Conservation (phyloP, 2,888 invertebrate species). For the Polia nebulosa region DNA sequence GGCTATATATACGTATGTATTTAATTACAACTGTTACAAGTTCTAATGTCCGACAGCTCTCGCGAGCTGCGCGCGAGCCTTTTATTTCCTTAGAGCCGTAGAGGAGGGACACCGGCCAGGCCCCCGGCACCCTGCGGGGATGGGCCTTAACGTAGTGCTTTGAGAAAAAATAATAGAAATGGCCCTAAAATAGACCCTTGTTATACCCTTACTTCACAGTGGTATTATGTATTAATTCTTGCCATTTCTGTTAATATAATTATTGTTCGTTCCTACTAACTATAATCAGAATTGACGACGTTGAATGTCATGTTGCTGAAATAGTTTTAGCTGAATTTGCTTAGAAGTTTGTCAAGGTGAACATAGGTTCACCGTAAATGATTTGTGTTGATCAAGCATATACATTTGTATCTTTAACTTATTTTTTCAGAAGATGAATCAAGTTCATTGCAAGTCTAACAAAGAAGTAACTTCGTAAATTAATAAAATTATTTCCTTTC, state of each 20-base stretch:
- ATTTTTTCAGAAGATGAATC: background rate
- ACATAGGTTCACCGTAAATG: slow-evolving; percentile 1
- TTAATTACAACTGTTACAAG: too few relatives aligned
- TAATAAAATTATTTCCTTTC: background rate
- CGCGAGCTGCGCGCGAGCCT: too few relatives aligned
- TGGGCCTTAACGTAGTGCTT: too few relatives aligned
- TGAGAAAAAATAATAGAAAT: background rate
- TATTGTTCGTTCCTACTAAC: too few relatives aligned
- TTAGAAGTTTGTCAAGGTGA: background rate
- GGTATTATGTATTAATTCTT: background rate
- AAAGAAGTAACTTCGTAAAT: background rate
- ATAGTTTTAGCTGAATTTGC: background rate
- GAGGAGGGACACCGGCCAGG: too few relatives aligned
- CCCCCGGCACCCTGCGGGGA: too few relatives aligned
- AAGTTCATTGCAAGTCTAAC: background rate
- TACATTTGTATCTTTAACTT: background rate
- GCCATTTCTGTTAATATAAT: background rate
- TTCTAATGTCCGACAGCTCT: too few relatives aligned
- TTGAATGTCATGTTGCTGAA: background rate
- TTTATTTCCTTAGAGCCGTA: too few relatives aligned
- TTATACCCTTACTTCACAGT: background rate
- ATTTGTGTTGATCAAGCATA: background rate
- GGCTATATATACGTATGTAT: too few relatives aligned
- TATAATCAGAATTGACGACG: background rate
- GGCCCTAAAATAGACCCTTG: background rate